These are phyloP conservation scores for Colletes latitarsis DNA, from an alignment of 1,140 invertebrate genomes.

Conservation along the genomic window DNA sequence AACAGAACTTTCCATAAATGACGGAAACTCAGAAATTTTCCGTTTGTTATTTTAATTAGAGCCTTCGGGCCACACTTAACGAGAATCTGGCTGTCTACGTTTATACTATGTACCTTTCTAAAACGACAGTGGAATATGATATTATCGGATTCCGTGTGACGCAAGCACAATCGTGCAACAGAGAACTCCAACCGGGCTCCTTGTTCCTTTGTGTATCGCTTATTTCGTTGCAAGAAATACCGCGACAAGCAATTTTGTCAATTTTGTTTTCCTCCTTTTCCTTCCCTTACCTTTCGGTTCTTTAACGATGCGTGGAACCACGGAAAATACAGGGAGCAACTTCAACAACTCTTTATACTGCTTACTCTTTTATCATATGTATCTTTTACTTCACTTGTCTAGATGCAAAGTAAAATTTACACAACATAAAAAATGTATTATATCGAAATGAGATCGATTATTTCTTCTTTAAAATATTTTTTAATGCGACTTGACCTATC, in stretches of 20 bases:
- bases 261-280: too few species aligned
- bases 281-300: not conserved
- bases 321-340: too few species aligned
- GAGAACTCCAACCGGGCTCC: not conserved
- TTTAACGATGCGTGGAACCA: not conserved
- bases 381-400: too few species aligned
- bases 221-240: not conserved
- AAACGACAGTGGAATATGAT: slow-evolving; percentile 38
- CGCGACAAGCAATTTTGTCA: too few species aligned
- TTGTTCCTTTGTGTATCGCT: not conserved
- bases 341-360: too few species aligned
- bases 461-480: too few species aligned
- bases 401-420: too few species aligned
- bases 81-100: slow-evolving; percentile 58
- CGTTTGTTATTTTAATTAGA: slow-evolving; percentile 70
- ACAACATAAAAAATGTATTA: too few species aligned
- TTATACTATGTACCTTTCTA: slow-evolving; percentile 44
- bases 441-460: too few species aligned
- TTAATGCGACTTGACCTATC: too few species aligned
- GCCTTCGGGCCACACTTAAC: slow-evolving; percentile 66
- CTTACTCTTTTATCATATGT: too few species aligned
- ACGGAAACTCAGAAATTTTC: slow-evolving; percentile 64
- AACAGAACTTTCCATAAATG: slow-evolving; percentile 52
- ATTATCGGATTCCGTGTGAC: slow-evolving; percentile 39
- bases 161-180: slow-evolving; percentile 23